Conservation (phyloP, 2,888 invertebrate genomes). For the Drosophila leonis region DNA sequence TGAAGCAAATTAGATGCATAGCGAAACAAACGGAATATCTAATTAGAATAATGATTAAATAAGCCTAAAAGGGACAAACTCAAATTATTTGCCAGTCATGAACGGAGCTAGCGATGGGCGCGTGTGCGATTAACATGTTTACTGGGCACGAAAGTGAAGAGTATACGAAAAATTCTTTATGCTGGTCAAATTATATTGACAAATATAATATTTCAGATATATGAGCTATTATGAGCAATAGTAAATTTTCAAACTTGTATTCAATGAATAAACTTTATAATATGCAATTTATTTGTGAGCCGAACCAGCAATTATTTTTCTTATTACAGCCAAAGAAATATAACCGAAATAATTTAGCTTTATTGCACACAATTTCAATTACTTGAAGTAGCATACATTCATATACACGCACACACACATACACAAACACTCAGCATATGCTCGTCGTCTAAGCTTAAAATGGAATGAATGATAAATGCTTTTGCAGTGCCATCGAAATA, state of each 20-base stretch:
- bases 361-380: constrained; percentile 47
- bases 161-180: not conserved
- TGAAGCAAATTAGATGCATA: constrained; percentile 6
- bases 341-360: constrained; percentile 30
- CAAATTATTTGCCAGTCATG: constrained; percentile 1
- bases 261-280: no score
- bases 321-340: no score
- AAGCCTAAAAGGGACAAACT: constrained; percentile 7
- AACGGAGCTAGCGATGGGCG: not conserved
- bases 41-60: constrained; percentile 24
- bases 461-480: constrained; percentile 69
- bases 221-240: no score
- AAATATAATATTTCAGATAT: no score
- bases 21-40: not conserved
- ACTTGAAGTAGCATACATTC: constrained; percentile 10
- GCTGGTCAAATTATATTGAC: not conserved
- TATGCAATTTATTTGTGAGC: no score
- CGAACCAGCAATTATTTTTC: not conserved
- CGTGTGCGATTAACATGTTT: not conserved
- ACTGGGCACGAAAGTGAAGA: not conserved
- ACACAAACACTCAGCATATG: not conserved
- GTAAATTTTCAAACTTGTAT: no score
- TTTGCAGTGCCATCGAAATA: constrained; percentile 54
- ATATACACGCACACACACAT: not conserved
- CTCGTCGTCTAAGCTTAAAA: constrained; percentile 13